These are phyloP conservation scores for Xenopus petersii DNA, from an alignment of 2,797 vertebrate genomes.

Conservation along the genomic window DNA sequence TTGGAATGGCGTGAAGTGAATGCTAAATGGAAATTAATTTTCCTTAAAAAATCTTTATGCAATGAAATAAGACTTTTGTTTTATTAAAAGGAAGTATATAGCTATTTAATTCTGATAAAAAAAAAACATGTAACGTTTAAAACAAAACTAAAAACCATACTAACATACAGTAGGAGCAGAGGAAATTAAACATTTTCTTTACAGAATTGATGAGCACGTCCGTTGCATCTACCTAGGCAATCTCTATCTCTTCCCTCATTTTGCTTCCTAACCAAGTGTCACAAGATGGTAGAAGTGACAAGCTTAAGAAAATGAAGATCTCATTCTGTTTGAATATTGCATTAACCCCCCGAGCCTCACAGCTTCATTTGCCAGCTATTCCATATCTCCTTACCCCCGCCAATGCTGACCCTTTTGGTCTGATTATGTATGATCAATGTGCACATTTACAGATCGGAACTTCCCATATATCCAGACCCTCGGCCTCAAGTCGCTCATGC, in stretches of 20 bases:
- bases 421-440: conserved; percentile 78
- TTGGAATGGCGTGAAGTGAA: too few relatives aligned
- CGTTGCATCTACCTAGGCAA: conserved; percentile 28
- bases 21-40: too few relatives aligned
- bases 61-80: too few relatives aligned
- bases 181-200: conserved; percentile 5
- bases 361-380: conserved; percentile 67
- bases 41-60: too few relatives aligned
- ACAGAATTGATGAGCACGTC: conserved; percentile 24
- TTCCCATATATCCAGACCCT: conserved; percentile 66
- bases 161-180: too few relatives aligned
- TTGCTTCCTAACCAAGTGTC: conserved; percentile 45
- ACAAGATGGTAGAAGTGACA: conserved; percentile 55
- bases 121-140: too few relatives aligned
- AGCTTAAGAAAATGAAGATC: conserved; percentile 56
- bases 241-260: conserved; percentile 33
- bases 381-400: conserved; percentile 53
- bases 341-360: conserved; percentile 59
- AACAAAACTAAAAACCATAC: too few relatives aligned
- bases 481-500: conserved; percentile 71
- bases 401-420: conserved; percentile 66
- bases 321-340: conserved; percentile 61
- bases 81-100: too few relatives aligned
- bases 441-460: conserved; percentile 69
- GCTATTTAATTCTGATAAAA: too few relatives aligned